phyloP scores from a whole-genome alignment of 2,888 invertebrate species.

The Sabatieria punctata region DNA sequence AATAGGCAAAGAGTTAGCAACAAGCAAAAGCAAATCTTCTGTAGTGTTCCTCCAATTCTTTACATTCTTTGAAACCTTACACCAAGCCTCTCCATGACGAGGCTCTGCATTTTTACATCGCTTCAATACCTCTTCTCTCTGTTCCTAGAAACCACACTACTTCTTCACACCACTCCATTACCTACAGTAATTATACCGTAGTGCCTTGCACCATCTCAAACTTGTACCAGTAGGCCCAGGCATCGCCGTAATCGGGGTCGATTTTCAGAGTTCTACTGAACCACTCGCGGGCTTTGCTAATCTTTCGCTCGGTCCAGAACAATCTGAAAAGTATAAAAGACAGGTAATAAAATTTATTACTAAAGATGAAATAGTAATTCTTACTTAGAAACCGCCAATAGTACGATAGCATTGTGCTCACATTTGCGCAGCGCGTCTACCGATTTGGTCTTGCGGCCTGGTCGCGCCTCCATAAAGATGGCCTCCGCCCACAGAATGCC shows the following conservation, averaged over 20 bases:
- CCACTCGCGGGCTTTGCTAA: conserved; percentile 83
- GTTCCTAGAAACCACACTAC: conserved; percentile 39
- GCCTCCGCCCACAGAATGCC: conserved; percentile 83
- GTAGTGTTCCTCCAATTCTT: conserved; percentile 77
- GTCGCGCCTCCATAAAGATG: conserved; percentile 86
- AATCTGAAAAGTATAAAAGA: conserved; percentile 40
- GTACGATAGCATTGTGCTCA: conserved; percentile 88
- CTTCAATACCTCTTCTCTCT: conserved; percentile 65
- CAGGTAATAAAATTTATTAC: neutral
- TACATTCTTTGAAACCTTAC: conserved; percentile 74
- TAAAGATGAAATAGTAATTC: conserved; percentile 12
- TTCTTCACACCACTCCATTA: too few relatives aligned
- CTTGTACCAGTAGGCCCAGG: conserved; percentile 93
- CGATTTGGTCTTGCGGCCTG: conserved; percentile 87
- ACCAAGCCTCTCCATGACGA: conserved; percentile 91
- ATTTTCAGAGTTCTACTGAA: conserved; percentile 90
- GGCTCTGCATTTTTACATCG: conserved; percentile 80
- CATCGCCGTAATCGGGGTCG: conserved; percentile 90
- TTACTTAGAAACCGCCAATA: conserved; percentile 78
- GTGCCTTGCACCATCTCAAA: conserved; percentile 83
- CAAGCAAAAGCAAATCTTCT: conserved; percentile 44
- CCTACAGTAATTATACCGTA: conserved; percentile 39
- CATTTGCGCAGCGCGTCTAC: conserved; percentile 93
- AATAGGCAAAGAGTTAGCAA: neutral
- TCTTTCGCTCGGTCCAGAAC: conserved; percentile 88